Percentiles rank a stretch among this genome's conserved stretches.
These are phyloP conservation scores for Zaprionus vittiger DNA, from an alignment of 1,140 invertebrate species.

Conservation along the genomic window DNA sequence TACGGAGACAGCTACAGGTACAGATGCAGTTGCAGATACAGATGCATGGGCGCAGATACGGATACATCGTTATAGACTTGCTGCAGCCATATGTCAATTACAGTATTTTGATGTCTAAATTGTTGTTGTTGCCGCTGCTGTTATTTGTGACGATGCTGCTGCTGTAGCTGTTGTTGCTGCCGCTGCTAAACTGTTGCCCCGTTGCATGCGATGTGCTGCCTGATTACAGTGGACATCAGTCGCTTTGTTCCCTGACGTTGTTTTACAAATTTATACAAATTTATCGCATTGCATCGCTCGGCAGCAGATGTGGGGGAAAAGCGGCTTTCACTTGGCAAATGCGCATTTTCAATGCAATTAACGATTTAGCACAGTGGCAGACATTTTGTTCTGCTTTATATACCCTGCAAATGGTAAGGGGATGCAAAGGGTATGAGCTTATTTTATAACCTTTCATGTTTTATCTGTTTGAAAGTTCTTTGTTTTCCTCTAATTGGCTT, in stretches of 20 bases:
- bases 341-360: slow-evolving; percentile 67
- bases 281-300: slow-evolving; percentile 63
- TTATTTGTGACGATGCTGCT: background rate
- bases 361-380: slow-evolving; percentile 68
- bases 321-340: slow-evolving; percentile 12
- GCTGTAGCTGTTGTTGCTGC: slow-evolving; percentile 3
- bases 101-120: slow-evolving; percentile 62
- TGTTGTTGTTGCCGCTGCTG: slow-evolving; percentile 36
- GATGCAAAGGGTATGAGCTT: background rate
- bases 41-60: background rate
- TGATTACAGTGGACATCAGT: slow-evolving; percentile 25
- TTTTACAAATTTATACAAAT: slow-evolving; percentile 71
- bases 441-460: background rate
- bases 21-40: slow-evolving; percentile 18
- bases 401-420: background rate
- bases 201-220: slow-evolving; percentile 31
- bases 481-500: too few relatives aligned
- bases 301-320: slow-evolving; percentile 6
- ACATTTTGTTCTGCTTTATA: slow-evolving; percentile 53
- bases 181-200: slow-evolving; percentile 49
- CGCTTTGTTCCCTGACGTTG: slow-evolving; percentile 20
- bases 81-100: slow-evolving; percentile 66
- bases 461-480: too few relatives aligned
- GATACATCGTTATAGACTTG: too few relatives aligned
- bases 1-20: slow-evolving; percentile 15